Evolutionary conservation across 2,113 vertebrate species (phyloP).

Genomic region (Lepus americanus): DNA sequence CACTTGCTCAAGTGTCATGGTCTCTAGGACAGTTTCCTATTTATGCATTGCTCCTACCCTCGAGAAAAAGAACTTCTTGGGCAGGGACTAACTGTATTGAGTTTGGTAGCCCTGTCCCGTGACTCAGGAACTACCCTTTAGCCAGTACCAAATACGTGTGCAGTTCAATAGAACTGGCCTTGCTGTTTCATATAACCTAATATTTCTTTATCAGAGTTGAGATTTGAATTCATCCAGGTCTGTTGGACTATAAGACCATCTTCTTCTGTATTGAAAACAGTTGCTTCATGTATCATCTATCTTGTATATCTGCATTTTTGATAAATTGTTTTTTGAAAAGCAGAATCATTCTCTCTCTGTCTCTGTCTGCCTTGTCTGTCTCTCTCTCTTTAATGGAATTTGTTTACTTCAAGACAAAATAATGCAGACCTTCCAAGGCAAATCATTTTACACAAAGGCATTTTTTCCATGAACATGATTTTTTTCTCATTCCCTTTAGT

Average conservation of each 20-base stretch:
- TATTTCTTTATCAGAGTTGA: background rate
- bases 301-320: slow-evolving; percentile 28
- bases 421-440: background rate
- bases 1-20: background rate
- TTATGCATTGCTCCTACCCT: background rate
- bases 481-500: slow-evolving; percentile 67
- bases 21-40: background rate
- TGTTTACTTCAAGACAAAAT: slow-evolving; percentile 47
- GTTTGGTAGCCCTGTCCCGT: background rate
- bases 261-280: slow-evolving; percentile 2
- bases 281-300: background rate
- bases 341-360: background rate
- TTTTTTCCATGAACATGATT: slow-evolving; percentile 68
- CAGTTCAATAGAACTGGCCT: background rate
- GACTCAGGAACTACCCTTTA: background rate
- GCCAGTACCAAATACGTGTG: background rate
- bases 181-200: background rate
- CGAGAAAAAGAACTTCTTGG: background rate
- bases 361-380: background rate
- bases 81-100: background rate
- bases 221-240: background rate
- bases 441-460: slow-evolving; percentile 20
- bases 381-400: slow-evolving; percentile 11
- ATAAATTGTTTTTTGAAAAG: slow-evolving; percentile 54
- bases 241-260: background rate